Evolutionary conservation across 53 echinoderm and acorn worm genomes (phyloP).

Genomic region (Patiria pectinifera): DNA sequence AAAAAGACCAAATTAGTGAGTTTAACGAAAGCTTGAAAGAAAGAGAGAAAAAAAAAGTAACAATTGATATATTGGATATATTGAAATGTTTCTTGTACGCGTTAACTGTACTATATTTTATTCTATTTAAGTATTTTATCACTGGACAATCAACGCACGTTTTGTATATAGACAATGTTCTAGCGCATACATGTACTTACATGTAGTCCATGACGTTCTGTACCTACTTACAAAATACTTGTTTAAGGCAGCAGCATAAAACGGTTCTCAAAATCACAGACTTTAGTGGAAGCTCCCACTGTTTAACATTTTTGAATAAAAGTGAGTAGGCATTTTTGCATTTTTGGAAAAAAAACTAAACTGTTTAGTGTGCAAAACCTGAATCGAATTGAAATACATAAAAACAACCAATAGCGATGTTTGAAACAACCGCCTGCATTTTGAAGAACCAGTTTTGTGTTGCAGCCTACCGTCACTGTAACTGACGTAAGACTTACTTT

Average conservation of each 20-base stretch:
- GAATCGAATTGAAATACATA: background rate
- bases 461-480: background rate
- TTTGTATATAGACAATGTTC: conserved; percentile 58
- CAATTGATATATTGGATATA: conserved; percentile 1
- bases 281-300: background rate
- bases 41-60: background rate
- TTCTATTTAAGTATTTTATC: conserved; percentile 54
- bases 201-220: background rate
- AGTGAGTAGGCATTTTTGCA: background rate
- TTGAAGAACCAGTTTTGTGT: background rate
- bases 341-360: background rate
- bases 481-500: background rate
- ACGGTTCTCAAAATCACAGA: conserved; percentile 11
- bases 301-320: background rate
- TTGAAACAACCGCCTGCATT: background rate
- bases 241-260: conserved; percentile 3
- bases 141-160: conserved; percentile 21
- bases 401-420: background rate
- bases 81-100: conserved; percentile 17
- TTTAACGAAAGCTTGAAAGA: background rate
- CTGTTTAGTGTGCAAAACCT: background rate
- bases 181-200: conserved; percentile 28
- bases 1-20: conserved; percentile 27
- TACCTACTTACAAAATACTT: background rate
- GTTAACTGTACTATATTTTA: conserved; percentile 49